Base-by-base conservation (phyloP, 2,797 vertebrate genomes). In the Triplophysa bombifrons region DNA sequence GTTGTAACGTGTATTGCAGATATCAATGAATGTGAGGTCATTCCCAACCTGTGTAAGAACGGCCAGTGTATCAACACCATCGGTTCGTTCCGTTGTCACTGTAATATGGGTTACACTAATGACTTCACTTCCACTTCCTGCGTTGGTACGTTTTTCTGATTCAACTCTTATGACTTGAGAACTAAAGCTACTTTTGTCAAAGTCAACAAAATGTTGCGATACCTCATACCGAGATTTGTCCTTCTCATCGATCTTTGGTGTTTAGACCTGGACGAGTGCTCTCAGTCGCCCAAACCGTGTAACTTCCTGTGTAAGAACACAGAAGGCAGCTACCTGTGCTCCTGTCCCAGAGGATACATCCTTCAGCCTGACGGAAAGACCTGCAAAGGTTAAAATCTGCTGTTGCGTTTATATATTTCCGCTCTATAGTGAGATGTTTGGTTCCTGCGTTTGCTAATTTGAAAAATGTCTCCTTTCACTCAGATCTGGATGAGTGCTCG, bases 231-330 rank as follows among this genome's bases (percentile, higher is more conserved):
- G 30, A 30, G 3, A 30, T 27, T 34, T 60, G 56, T 12, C 8
- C 25, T 25, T 17, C 11, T 82, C 0, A 68, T 53, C 12, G 17
- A 34, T 41, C 1, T 10, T 74, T 27, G 76, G 5, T 76, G 16
- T 27, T 34, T 83, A 99, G 97, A 99, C 84, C 83, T 95, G 90
- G 95, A 98, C 1, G 97, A 98, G 87, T 99, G 97, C 0, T 88
- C 92, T 76, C 94, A 96, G 87, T 95, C 95, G 53, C 96, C 96
- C 0, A 95, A 95, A 68, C 96, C 95, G 0, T 99, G 97, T 56
- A 95, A 97, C 89, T 98, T 97, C 93, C 92, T 97, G 91, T 99
- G 97, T 91, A 98, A 97, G 88, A 98, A 98, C 91, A 96, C 95
- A 0, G 95, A 97, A 77, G 97, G 96, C 85, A 96, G 96, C 88